Base-by-base conservation (phyloP, 2,113 vertebrate species). In the Piprites chloris region DNA sequence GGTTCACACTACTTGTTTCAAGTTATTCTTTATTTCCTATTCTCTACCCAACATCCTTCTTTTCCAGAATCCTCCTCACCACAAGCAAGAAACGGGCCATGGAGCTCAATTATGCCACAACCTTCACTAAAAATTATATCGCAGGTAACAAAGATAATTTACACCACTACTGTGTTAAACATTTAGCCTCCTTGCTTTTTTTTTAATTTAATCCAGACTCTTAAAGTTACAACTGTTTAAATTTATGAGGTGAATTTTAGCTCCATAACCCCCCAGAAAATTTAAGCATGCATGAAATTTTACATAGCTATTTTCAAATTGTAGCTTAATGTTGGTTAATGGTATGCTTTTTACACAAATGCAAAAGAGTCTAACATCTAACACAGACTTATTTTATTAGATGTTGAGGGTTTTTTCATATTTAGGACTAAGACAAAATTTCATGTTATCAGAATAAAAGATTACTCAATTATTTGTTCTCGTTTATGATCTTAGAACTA, bases 171-270 rank as follows among this genome's bases (percentile, higher is more conserved):
- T 62, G 6, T 55, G 37, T 59, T 74, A 83, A 97, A 78, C 9
- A 37, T 37, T 66, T 77, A 27, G 33, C 66, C 13, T 62, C 87
- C 63, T 74, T 69, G 49, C 37, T 66, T 87, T 73, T 87, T 35
- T 53, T 53, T 28, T n/a, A 9, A 79, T 87, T 94, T 82, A 87
- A 92, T 53, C 41, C 46, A 79, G 49, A 76, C 28, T 82, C 44
- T 21, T 21, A 28, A 26, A 68, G 37, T 56, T 78, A 56, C 6
- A 87, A 79, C 15, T 46, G 39, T 72, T 95, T 59, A 93, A 95
- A 85, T 75, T 93, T 68, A 85, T 92, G 37, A 85, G 10, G 23
- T 50, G 37, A 85, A 87, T 87, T 95, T 94, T 76, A 89, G 69
- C 42, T 35, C 53, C 18, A 11, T n/a, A 91, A 73, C 49, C 94